Evolutionary conservation across 2,797 vertebrate species (phyloP).

Genomic region (Anomalospiza imberbis): DNA sequence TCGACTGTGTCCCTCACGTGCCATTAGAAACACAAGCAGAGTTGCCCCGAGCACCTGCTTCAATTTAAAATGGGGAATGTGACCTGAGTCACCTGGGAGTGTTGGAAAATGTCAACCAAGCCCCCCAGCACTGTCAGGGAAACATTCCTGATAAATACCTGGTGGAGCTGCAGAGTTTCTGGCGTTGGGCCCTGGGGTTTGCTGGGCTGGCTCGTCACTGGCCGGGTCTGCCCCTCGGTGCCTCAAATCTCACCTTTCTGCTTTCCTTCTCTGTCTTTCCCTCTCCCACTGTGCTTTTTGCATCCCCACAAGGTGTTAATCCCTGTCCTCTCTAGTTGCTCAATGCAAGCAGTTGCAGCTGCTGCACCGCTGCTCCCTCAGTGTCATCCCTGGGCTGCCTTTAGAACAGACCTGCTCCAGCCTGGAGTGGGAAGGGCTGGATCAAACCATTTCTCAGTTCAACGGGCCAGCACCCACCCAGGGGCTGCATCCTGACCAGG

Average conservation of each 20-base stretch:
- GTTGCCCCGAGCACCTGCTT: too few relatives aligned
- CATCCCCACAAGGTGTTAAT: neutral
- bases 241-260: neutral
- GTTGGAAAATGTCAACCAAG: neutral
- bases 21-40: too few relatives aligned
- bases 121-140: neutral
- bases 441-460: too few relatives aligned
- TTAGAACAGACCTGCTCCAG: fast-evolving
- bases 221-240: fast-evolving
- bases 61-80: too few relatives aligned
- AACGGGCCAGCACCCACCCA: too few relatives aligned
- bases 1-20: too few relatives aligned
- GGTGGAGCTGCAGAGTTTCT: neutral
- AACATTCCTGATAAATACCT: neutral
- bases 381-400: neutral
- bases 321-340: neutral
- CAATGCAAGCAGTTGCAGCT: neutral
- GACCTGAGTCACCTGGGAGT: neutral
- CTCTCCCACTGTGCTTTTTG: neutral
- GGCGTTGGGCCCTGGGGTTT: fast-evolving
- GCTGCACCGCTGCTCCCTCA: fast-evolving
- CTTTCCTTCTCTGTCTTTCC: neutral
- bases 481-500: too few relatives aligned
- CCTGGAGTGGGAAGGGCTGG: neutral
- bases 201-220: fast-evolving